These are phyloP conservation scores for Leptocoma aspasia DNA, from an alignment of 2,113 vertebrate genomes.

Conservation along the genomic window DNA sequence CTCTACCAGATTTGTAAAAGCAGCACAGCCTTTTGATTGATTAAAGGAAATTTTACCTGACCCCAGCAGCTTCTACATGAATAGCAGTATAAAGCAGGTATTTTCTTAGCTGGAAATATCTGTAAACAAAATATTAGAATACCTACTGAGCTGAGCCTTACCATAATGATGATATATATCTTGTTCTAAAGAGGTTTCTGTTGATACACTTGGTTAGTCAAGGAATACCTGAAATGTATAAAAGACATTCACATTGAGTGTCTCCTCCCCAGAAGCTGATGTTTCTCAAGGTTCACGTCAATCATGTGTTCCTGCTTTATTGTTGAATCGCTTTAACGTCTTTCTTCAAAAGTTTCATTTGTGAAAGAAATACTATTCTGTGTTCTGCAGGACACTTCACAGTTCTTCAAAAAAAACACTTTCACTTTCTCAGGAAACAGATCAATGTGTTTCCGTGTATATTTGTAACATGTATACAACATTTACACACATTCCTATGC, in stretches of 20 bases:
- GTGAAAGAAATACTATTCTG: not conserved
- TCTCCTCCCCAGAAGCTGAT: not conserved
- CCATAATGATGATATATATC: not conserved
- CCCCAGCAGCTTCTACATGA: not conserved
- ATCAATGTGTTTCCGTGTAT: not conserved
- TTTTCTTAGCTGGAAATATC: not conserved
- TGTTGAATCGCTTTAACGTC: fast-evolving
- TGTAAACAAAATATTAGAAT: not conserved
- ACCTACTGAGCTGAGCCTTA: not conserved
- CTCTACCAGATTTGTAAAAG: not conserved
- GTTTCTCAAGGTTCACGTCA: not conserved
- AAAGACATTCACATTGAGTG: not conserved
- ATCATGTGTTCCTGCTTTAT: not conserved
- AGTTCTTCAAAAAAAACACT: not conserved
- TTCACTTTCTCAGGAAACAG: not conserved
- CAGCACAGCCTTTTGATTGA: not conserved
- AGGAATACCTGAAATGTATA: not conserved
- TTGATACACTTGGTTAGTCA: not conserved
- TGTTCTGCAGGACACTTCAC: not conserved
- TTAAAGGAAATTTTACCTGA: not conserved
- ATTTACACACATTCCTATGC: not conserved
- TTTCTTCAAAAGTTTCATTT: not conserved
- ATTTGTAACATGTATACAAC: not conserved
- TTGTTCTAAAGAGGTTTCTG: not conserved
- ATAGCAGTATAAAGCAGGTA: not conserved